A percentile compares a stretch with the other conserved stretches of the same genome.
These are phyloP conservation scores for fruit fly (Drosophila melanogaster) DNA, from an alignment of 1,140 invertebrate species.

Conservation along the genomic window Release_6_plus_ISO1_MT NC_004354.4:20569501-20570000, in stretches of 20 bases:
- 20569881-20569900: neutral
- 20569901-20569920: too few relatives aligned
- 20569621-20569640: conserved; percentile 9
- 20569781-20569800: conserved; percentile 37
- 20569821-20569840: conserved; percentile 29
- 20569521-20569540: conserved; percentile 70
- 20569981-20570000: too few relatives aligned
- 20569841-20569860: conserved; percentile 11
- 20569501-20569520: neutral
- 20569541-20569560: conserved; percentile 77
- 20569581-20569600: conserved; percentile 35
- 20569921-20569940: too few relatives aligned
- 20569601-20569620: conserved; percentile 1
- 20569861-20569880: neutral
- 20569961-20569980: too few relatives aligned
- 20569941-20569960: too few relatives aligned
- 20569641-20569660: conserved; percentile 48
- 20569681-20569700: conserved; percentile 62
- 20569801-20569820: conserved; percentile 57
- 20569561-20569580: conserved; percentile 75
- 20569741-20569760: conserved; percentile 64
- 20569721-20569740: conserved; percentile 15
- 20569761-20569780: conserved; percentile 80
- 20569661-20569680: conserved; percentile 70
- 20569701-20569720: conserved; percentile 25